Evolutionary conservation across 1,140 invertebrate species (phyloP), one percentile per base, ranked within the genome.

Genomic region (Zaprionus tsacasi): DNA sequence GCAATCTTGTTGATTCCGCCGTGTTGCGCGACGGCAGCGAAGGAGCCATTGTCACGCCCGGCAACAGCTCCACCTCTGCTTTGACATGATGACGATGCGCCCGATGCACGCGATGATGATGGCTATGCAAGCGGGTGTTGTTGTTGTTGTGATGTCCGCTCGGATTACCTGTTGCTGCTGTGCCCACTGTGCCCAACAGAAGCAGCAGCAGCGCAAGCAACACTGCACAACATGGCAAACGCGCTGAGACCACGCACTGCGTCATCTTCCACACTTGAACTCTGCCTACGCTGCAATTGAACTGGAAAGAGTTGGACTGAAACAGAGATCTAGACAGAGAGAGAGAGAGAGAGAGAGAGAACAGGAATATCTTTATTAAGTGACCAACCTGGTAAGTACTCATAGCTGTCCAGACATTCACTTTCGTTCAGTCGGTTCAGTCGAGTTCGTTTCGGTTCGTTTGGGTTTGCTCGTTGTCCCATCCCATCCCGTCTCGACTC

Each of bases 11-110:
- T 13, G 72, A 65, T 27, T 74, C 86, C 17, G 61, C 86, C 25
- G 61, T 33, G 27, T 30, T 30, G 15, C 75, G 66, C 17, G 27
- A 11, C 7, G 69, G 45, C 25, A 21, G 10, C 17, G 45, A 10
- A 6, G 69, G 50, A n/a, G 64, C 71, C 81, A 82, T 71, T 57
- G 78, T 66, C 12, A 78, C 76, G 7, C 85, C 85, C 13, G 85
- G 85, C 76, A 89, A 54, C 45, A 89, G 50, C 27, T 89, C 85
- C 60, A 79, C 85, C 67, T 89, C 85, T 10, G 85, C 56, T 40
- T 81, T 88, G 48, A 65, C 66, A 55, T 82, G 78, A 50, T 85
- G 82, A 36, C 70, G 82, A 61, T 81, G 80, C 35, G 79, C 59
- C 1, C 69, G 57, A 72, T 82, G 77, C n/a, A 36, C 21, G n/a